Evolutionary conservation across 2,113 vertebrate genomes (phyloP), one percentile per base, ranked within the genome.

Genomic region (Pterocles burchelli): DNA sequence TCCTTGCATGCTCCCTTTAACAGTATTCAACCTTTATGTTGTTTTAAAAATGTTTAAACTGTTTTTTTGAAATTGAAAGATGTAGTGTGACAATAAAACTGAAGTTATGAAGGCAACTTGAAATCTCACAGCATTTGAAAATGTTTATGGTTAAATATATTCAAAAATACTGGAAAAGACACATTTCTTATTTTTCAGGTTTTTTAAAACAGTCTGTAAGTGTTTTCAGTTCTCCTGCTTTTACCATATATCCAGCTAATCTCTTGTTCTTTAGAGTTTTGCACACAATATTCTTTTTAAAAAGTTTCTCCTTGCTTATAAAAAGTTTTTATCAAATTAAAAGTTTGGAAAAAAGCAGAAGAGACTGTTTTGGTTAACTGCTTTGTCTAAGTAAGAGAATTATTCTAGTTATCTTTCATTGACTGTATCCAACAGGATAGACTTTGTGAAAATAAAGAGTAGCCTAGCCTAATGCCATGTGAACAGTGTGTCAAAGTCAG

Each of bases 381-480:
- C 17, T 80, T 76, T 72, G 6, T 49, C 11, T 36, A 20, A 68
- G 10, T 57, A 70, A 71, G 20, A 91, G 26, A 71, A 63, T n/a
- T 67, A 55, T 26, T 68, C 61, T 45, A 18, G 3, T 22, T 72
- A 29, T 65, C 19, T 54, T 51, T 82, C 61, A 20, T 16, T 59
- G 52, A 43, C 6, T 0, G 0, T 29, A 51, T 26, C 4, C 7
- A 20, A 18, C 13, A 83, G 26, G 18, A 90, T 34, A 9, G 49
- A 52, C 17, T 26, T 8, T 28, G n/a, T 52, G n/a, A 58, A 43
- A 79, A 78, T 10, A 38, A 34, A 17, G 7, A 20, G 43, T 33
- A 70, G 6, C 29, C 14, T 61, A 49, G 16, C 33, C 4, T 48
- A 34, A 10, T 34, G 20, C 11, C 28, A 19, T 9, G 2, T 54